These are phyloP conservation scores for Papilio gigon DNA, from an alignment of 2,888 invertebrate species.

Conservation along the genomic window DNA sequence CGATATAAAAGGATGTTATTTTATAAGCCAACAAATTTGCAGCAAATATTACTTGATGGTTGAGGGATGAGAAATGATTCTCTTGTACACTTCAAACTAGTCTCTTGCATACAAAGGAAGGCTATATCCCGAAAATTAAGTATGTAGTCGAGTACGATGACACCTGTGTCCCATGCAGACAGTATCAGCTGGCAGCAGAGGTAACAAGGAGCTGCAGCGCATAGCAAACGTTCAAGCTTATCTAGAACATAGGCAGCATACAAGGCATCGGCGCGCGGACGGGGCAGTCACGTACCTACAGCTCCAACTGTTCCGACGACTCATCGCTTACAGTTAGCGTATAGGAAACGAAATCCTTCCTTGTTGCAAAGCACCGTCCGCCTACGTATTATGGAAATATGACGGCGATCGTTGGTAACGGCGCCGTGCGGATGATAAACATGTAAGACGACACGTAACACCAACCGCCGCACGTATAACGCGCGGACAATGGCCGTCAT, in stretches of 20 bases:
- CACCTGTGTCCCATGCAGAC: not conserved
- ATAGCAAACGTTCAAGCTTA: constrained; percentile 9
- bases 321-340: constrained; percentile 41
- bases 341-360: constrained; percentile 58
- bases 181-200: constrained; percentile 1
- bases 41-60: not conserved
- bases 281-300: constrained; percentile 23
- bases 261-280: not conserved
- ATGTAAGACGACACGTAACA: constrained; percentile 60
- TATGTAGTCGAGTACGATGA: not conserved
- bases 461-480: constrained; percentile 52
- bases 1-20: constrained; percentile 13
- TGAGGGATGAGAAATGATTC: not conserved
- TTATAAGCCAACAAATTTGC: not conserved
- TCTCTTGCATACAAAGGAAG: not conserved
- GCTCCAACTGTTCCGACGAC: not conserved
- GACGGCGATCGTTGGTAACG: constrained; percentile 55
- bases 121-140: not conserved
- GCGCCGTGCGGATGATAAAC: constrained; percentile 61
- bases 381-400: constrained; percentile 71
- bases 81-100: not conserved
- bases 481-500: constrained; percentile 33
- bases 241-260: constrained; percentile 9
- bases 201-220: not conserved
- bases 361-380: constrained; percentile 58